Evolutionary conservation across 2,113 vertebrate species (phyloP), one percentile per base, ranked within the genome.

Genomic region (Epinephelus lanceolatus): DNA sequence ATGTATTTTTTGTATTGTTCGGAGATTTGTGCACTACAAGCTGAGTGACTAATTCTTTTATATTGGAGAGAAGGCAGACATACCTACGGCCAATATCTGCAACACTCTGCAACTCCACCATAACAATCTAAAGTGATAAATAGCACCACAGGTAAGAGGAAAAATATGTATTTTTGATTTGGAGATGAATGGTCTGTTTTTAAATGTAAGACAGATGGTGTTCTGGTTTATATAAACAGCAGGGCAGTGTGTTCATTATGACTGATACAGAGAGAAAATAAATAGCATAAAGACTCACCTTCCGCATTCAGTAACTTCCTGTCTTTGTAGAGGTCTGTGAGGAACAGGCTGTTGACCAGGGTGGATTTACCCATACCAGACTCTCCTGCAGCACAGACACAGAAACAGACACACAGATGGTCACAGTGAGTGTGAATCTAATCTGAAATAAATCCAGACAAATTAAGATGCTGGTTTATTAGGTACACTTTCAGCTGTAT

Each of bases 311-410:
- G 97, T 63, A 99, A 92, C 87, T 99, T 99, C 86, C 98, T 96
- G 94, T 99, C 98, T 93, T 99, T 99, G 94, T 99, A 99, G 83
- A 99, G 95, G 88, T 99, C 98, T 45, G 98, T 99, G 92, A 99
- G 96, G 93, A 99, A 99, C 84, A 99, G 95, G 91, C 98, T 99
- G 92, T 99, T 99, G 72, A 99, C 98, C 91, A 99, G 92, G 1
- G 98, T 99, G 81, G 98, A 99, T 91, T 99, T 99, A 71, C 98
- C 98, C 95, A 99, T 95, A 45, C 98, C 98, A 0, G 98, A 99
- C 93, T 99, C 98, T 89, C 98, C 98, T 99, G 91, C 74, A 84
- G 84, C 10, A 78, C 42, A 78, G 3, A 77, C 10, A 85, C n/a
- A 52, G 6, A 78, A 45, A 74, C 11, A 76, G 17, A 71, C 0